These are phyloP conservation scores for Aleadryas rufinucha DNA, from an alignment of 2,113 vertebrate species.

Conservation along the genomic window DNA sequence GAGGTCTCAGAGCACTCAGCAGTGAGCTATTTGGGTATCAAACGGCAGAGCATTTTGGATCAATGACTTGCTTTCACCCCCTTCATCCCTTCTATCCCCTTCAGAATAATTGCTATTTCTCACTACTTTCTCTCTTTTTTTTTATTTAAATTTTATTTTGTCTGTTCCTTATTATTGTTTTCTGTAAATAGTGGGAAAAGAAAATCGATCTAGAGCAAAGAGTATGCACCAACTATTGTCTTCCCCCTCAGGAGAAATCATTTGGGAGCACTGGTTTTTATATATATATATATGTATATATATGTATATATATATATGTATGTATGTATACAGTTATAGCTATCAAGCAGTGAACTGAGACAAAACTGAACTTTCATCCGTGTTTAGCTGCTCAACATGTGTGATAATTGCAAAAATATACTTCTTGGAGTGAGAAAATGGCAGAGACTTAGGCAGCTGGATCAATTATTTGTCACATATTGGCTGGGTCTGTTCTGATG, in stretches of 20 bases:
- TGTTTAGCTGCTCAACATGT: slow-evolving; percentile 1
- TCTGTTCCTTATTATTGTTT: neutral
- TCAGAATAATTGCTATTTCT: neutral
- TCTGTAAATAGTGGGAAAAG: neutral
- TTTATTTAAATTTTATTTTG: neutral
- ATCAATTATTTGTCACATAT: neutral
- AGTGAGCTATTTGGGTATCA: neutral
- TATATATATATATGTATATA: too few species aligned
- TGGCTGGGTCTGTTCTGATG: neutral
- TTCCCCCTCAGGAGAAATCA: neutral
- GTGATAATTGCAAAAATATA: slow-evolving; percentile 19
- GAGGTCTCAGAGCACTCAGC: neutral
- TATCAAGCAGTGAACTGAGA: slow-evolving; percentile 5
- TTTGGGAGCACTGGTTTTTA: neutral
- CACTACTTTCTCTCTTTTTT: neutral
- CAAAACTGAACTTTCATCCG: neutral
- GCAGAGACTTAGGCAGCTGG: neutral
- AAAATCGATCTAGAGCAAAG: neutral
- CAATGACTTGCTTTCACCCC: neutral
- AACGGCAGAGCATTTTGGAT: neutral
- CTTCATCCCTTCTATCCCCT: neutral
- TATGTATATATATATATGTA: neutral
- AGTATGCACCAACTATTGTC: neutral
- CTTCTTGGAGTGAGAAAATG: neutral
- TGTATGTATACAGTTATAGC: neutral